Evolutionary conservation across 1,140 invertebrate species (phyloP).

Genomic region (Ephestia elutella): DNA sequence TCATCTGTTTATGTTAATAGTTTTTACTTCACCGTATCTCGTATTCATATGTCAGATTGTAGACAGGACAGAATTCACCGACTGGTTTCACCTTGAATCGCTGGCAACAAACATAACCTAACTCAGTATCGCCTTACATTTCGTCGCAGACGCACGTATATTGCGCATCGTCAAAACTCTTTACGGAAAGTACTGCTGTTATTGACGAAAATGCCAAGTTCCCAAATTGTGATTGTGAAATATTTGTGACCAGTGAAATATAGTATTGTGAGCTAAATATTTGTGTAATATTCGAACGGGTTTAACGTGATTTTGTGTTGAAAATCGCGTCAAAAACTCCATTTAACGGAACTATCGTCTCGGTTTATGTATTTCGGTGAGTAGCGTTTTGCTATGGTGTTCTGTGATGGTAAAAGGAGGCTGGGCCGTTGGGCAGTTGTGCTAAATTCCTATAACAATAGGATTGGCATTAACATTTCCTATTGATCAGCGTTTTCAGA

Average conservation of each 20-base stretch:
- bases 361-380: constrained; percentile 45
- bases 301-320: constrained; percentile 49
- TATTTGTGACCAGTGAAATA: constrained; percentile 26
- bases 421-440: not conserved
- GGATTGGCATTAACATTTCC: not conserved
- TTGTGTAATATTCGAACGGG: constrained; percentile 16
- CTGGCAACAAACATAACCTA: not conserved
- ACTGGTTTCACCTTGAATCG: not conserved
- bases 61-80: constrained; percentile 5
- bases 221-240: constrained; percentile 40
- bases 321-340: constrained; percentile 43
- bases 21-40: no score
- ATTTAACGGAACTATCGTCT: constrained; percentile 35
- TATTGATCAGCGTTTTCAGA: not conserved
- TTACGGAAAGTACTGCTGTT: constrained; percentile 40
- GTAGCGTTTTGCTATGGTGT: constrained; percentile 47
- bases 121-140: constrained; percentile 24
- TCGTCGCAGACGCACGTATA: constrained; percentile 16
- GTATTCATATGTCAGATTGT: not conserved
- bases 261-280: constrained; percentile 17
- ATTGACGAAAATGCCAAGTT: constrained; percentile 31
- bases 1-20: no score
- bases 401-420: constrained; percentile 32
- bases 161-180: constrained; percentile 16
- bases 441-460: not conserved